Evolutionary conservation across 2,888 invertebrate genomes (phyloP).

Genomic region (Thyatira batis): DNA sequence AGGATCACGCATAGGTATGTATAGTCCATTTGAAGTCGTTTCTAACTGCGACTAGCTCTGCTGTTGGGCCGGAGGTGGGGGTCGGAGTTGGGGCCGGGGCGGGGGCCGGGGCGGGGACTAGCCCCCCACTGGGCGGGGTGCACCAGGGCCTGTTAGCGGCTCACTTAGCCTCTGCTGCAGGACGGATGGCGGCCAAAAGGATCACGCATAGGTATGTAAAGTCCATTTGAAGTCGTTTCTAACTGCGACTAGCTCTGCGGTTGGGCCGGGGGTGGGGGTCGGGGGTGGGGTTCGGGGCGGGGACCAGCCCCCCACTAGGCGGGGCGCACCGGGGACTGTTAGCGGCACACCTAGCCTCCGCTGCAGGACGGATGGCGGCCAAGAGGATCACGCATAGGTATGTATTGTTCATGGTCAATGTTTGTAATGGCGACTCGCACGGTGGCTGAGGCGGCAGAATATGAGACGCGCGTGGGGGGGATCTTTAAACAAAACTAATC

Average conservation of each 20-base stretch:
- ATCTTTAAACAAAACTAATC: too few relatives aligned
- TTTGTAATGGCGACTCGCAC: too few relatives aligned
- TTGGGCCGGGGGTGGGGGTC: constrained; percentile 14
- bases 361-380: constrained; percentile 67
- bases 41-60: too few relatives aligned
- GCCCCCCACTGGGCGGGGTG: constrained; percentile 84
- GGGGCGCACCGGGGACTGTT: constrained; percentile 86
- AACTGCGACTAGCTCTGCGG: too few relatives aligned
- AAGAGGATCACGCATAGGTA: constrained; percentile 90
- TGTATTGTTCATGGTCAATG: constrained; percentile 14
- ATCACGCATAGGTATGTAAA: constrained; percentile 95
- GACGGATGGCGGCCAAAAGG: constrained; percentile 64
- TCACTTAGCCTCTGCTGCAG: constrained; percentile 89
- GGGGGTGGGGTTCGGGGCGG: too few relatives aligned
- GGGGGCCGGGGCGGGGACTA: too few relatives aligned
- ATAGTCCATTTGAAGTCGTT: too few relatives aligned
- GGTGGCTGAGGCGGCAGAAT: too few relatives aligned
- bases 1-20: too few relatives aligned
- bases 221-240: too few relatives aligned
- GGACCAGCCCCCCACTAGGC: constrained; percentile 85
- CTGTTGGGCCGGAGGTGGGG: constrained; percentile 15
- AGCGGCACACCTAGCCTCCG: constrained; percentile 89
- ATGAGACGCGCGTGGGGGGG: too few relatives aligned
- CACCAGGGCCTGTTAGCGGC: constrained; percentile 86
- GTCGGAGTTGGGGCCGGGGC: too few relatives aligned